Evolutionary conservation across 2,888 invertebrate genomes (phyloP).

Genomic region (Drosophila neonasuta): DNA sequence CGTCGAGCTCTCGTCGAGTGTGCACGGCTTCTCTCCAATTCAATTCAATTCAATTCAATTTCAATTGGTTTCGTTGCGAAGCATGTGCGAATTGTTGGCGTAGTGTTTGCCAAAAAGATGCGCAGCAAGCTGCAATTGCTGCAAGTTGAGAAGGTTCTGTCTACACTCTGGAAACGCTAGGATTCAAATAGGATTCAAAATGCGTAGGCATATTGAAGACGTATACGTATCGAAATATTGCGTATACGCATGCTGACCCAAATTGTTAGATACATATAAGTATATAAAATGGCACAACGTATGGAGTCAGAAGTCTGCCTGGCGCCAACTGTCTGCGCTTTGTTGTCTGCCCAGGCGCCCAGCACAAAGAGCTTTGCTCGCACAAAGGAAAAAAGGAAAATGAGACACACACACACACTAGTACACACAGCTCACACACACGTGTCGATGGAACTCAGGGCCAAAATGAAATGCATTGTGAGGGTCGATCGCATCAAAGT

Average conservation of each 20-base stretch:
- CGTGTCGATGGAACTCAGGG: slow-evolving; percentile 13
- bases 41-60: too few relatives aligned
- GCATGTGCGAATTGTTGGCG: neutral
- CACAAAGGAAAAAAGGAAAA: slow-evolving; percentile 2
- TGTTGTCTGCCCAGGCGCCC: slow-evolving; percentile 46
- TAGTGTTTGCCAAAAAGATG: slow-evolving; percentile 41
- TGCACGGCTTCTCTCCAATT: slow-evolving; percentile 28
- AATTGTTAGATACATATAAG: neutral
- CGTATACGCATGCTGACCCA: slow-evolving; percentile 27
- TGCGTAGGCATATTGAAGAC: slow-evolving; percentile 10
- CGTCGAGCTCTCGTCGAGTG: slow-evolving; percentile 41
- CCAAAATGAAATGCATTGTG: slow-evolving; percentile 42
- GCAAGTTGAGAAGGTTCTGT: slow-evolving; percentile 50
- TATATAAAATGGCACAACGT: neutral
- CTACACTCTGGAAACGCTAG: slow-evolving; percentile 50
- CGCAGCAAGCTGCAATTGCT: slow-evolving; percentile 27
- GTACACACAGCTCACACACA: slow-evolving; percentile 1
- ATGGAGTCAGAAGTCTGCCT: slow-evolving; percentile 55
- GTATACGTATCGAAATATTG: slow-evolving; percentile 23
- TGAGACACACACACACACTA: slow-evolving; percentile 4
- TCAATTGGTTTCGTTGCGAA: neutral
- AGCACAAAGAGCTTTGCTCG: slow-evolving; percentile 1
- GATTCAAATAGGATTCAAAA: slow-evolving; percentile 43
- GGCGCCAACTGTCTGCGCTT: slow-evolving; percentile 64
- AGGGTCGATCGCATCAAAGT: slow-evolving; percentile 43